A percentile compares a stretch with the other conserved stretches of the same genome.
Evolutionary conservation across 2,113 vertebrate genomes (phyloP).

Genomic region (Chloebia gouldiae): DNA sequence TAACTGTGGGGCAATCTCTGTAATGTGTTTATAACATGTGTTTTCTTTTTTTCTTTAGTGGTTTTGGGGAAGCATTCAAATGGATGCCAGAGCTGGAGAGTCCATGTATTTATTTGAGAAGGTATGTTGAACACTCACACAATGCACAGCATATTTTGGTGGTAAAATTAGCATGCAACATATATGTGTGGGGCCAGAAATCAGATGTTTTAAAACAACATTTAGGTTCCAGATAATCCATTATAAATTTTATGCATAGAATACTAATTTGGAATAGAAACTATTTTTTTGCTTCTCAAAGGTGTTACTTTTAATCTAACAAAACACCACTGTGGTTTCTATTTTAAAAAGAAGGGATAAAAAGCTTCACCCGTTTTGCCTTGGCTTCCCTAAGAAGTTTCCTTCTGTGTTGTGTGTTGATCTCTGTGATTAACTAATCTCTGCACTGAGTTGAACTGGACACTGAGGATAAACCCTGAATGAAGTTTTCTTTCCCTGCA

Average conservation of each 20-base stretch:
- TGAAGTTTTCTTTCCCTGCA: constrained; percentile 52
- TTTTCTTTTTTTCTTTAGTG: constrained; percentile 75
- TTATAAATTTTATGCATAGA: background rate
- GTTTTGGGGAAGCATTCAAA: constrained; percentile 99
- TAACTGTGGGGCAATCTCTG: background rate
- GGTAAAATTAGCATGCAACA: background rate
- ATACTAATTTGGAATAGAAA: background rate
- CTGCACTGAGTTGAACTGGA: background rate
- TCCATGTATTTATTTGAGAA: constrained; percentile 97
- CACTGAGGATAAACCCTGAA: background rate
- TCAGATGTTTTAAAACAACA: background rate
- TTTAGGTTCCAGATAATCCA: background rate
- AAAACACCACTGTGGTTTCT: background rate
- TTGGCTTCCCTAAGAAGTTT: fast-evolving
- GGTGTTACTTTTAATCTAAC: background rate
- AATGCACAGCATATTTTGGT: background rate
- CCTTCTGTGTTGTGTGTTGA: background rate
- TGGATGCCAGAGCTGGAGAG: constrained; percentile 96
- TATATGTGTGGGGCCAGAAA: background rate
- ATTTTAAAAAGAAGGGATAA: background rate
- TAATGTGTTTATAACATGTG: background rate
- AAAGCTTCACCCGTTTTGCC: background rate
- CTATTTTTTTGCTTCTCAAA: background rate
- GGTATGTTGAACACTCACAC: constrained; percentile 66
- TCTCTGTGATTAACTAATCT: background rate